Evolutionary conservation across 2,113 vertebrate genomes (phyloP), one percentile per base, ranked within the genome.

Genomic region (Bubalus kerabau): DNA sequence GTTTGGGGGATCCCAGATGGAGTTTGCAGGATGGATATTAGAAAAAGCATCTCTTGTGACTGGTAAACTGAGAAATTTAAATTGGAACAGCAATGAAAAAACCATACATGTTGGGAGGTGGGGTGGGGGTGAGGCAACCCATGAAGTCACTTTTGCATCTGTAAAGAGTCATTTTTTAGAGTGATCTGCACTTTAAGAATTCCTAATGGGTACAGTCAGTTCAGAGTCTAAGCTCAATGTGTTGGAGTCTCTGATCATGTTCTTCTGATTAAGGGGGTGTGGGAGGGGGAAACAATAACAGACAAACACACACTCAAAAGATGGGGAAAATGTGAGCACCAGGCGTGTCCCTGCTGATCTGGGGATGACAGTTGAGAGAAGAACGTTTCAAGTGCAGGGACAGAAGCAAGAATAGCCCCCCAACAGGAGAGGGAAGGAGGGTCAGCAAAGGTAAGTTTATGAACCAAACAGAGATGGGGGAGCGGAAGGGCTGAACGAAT

Each of bases 1-100:
- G 98, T 95, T 91, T 98, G 97, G 95, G 97, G 96, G 97, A 95
- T 98, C 97, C 97, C 98, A 98, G 98, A 97, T 98, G 97, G 98
- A 97, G 93, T 97, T 87, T 96, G 95, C 97, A 97, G 96, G 83
- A 86, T 98, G 95, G 96, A 91, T 97, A 98, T 98, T 98, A 98
- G 98, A 93, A 96, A 97, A 98, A 95, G 84, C 84, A 56, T 97
- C 80, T 97, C 91, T 92, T 95, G 93, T 64, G 74, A 95, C 90
- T 97, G 89, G 97, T 92, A 97, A 96, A 95, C 89, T 83, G 97
- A 97, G 89, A 97, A 92, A 96, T 97, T 95, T 87, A 81, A 95
- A 90, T 97, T 74, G 91, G 71, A 97, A 83, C n/a, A 86, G 95
- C 89, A 52, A 26, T 87, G 83, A 93, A 80, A 80, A 56, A 91